Percentiles rank a stretch among this genome's conserved stretches.
Evolutionary conservation across 2,113 vertebrate species (phyloP).

Genomic region (Papio anubis): DNA sequence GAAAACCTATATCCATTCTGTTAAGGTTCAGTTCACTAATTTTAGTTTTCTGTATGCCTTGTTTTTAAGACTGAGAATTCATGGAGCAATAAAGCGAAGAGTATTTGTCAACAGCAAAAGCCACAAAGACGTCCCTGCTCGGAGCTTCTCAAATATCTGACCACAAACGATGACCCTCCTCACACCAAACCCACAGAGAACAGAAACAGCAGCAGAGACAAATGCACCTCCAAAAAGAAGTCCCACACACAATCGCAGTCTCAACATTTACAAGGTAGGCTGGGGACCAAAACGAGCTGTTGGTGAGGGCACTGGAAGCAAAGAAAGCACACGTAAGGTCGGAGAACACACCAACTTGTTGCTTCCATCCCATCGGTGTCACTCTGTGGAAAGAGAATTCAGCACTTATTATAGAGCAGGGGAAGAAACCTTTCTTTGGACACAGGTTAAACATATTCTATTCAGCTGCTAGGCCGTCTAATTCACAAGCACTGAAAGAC

Average conservation of each 20-base stretch:
- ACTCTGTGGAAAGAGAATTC: slow-evolving; percentile 22
- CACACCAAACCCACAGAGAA: slow-evolving; percentile 94
- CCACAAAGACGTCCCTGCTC: slow-evolving; percentile 97
- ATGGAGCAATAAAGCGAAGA: slow-evolving; percentile 96
- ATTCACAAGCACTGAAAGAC: slow-evolving; percentile 35
- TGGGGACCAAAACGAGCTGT: slow-evolving; percentile 70
- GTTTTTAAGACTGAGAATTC: slow-evolving; percentile 94
- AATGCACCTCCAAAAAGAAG: slow-evolving; percentile 92
- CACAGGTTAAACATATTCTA: slow-evolving; percentile 56
- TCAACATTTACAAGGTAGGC: slow-evolving; percentile 97
- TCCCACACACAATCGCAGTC: slow-evolving; percentile 87
- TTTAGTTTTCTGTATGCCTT: slow-evolving; percentile 79
- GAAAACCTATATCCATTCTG: slow-evolving; percentile 90
- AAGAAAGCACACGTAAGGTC: slow-evolving; percentile 62
- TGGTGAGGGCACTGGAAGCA: slow-evolving; percentile 77
- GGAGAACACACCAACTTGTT: not conserved
- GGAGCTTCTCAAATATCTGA: slow-evolving; percentile 99
- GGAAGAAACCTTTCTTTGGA: not conserved
- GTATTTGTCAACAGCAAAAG: slow-evolving; percentile 94
- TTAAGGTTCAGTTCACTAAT: slow-evolving; percentile 89
- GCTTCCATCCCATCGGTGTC: not conserved
- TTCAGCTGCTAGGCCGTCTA: slow-evolving; percentile 34
- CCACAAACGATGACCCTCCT: slow-evolving; percentile 95
- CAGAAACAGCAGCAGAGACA: slow-evolving; percentile 93
- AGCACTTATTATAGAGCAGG: not conserved